These are phyloP conservation scores for Ceryle rudis DNA, from an alignment of 2,797 vertebrate species.

Conservation along the genomic window DNA sequence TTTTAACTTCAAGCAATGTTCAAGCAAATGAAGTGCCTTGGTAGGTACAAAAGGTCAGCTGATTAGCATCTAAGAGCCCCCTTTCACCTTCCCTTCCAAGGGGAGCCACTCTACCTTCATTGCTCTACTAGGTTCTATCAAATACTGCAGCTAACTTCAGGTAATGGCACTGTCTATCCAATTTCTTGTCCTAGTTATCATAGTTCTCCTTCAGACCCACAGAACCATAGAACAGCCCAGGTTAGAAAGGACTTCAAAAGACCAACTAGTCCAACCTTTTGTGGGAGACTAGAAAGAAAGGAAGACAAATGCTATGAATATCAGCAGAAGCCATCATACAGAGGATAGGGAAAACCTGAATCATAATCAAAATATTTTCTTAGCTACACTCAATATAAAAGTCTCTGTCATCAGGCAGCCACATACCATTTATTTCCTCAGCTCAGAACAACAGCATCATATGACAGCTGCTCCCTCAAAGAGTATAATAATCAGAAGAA, in stretches of 20 bases:
- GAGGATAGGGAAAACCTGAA: background rate
- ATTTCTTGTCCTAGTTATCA: background rate
- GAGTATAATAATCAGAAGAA: background rate
- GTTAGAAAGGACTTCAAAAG: background rate
- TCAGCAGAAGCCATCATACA: background rate
- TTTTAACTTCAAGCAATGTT: background rate
- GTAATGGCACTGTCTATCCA: background rate
- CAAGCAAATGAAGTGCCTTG: background rate
- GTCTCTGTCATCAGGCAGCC: background rate
- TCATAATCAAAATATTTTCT: background rate
- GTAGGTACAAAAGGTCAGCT: background rate
- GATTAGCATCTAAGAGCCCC: background rate
- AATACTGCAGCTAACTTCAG: background rate
- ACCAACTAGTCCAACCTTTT: background rate
- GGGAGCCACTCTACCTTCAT: background rate
- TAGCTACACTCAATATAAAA: background rate
- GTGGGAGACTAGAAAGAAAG: background rate
- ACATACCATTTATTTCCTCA: background rate
- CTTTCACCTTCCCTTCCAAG: background rate
- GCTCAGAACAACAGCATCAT: background rate
- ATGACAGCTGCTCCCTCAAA: background rate
- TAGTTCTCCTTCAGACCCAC: background rate
- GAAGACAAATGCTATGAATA: background rate
- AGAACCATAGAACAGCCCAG: background rate
- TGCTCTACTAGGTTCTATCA: background rate